phyloP scores from a whole-genome alignment of 2,113 vertebrate species.

The Pangasianodon hypophthalmus region DNA sequence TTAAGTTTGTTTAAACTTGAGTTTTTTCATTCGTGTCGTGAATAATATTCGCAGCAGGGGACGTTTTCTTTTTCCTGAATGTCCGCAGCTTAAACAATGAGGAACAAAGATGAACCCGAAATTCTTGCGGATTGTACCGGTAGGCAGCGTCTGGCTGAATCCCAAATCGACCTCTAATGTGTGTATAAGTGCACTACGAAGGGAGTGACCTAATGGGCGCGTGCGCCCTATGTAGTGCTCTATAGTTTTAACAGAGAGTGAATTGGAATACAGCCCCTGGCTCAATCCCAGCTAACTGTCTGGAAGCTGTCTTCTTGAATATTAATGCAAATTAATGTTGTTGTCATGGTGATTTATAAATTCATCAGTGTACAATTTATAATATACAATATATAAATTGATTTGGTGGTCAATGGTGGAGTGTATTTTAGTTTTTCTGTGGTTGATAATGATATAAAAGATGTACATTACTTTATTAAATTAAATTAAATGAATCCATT shows the following conservation, averaged over 20 bases:
- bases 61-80: slow-evolving; percentile 12
- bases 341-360: neutral
- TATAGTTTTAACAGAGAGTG: neutral
- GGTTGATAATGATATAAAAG: neutral
- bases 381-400: neutral
- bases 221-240: neutral
- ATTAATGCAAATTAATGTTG: neutral
- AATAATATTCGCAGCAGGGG: neutral
- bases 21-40: neutral
- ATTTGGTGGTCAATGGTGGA: neutral
- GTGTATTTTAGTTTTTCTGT: neutral
- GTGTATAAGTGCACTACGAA: neutral
- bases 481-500: neutral
- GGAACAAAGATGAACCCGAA: slow-evolving; percentile 42
- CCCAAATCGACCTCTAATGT: neutral
- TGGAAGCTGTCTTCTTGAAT: neutral
- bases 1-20: neutral
- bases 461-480: neutral
- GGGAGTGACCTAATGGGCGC: neutral
- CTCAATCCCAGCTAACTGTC: neutral
- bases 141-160: slow-evolving; percentile 21
- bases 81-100: slow-evolving; percentile 42
- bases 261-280: neutral
- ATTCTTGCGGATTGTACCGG: slow-evolving; percentile 26
- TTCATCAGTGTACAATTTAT: neutral